Conservation (phyloP, 2,113 vertebrate species). For the Phylloscopus whistleri region DNA sequence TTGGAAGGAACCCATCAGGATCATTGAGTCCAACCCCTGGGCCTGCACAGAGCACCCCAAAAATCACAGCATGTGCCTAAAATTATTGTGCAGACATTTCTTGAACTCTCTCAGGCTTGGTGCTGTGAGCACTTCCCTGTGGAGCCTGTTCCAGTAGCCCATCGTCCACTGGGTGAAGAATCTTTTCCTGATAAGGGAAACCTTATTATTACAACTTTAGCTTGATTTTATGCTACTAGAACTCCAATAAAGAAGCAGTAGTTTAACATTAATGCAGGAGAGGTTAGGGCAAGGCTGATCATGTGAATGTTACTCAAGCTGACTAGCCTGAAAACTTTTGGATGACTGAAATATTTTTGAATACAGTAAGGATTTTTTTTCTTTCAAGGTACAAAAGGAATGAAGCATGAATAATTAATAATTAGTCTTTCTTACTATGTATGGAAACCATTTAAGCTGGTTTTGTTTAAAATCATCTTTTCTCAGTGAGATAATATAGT, state of each 20-base stretch:
- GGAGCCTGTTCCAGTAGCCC: not conserved
- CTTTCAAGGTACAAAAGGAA: not conserved
- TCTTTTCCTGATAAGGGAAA: not conserved
- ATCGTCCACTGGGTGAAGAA: accelerated
- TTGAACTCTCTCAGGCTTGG: not conserved
- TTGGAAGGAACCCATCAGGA: not conserved
- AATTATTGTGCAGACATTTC: not conserved
- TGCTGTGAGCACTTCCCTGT: not conserved
- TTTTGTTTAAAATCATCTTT: not conserved
- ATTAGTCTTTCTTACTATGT: not conserved
- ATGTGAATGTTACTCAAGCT: not conserved
- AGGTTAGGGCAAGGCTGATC: not conserved
- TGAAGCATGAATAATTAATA: not conserved
- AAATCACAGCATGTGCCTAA: not conserved
- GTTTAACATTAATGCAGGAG: not conserved
- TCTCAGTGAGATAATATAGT: not conserved
- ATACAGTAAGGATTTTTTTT: not conserved
- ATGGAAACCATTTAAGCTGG: not conserved
- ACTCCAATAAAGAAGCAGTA: not conserved
- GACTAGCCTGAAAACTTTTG: not conserved
- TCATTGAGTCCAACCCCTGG: not conserved
- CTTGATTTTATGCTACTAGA: not conserved
- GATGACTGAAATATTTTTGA: not conserved
- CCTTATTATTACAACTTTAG: not conserved
- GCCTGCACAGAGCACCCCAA: not conserved